phyloP scores from a whole-genome alignment of 2,888 invertebrate species.

The Agrotis exclamationis region DNA sequence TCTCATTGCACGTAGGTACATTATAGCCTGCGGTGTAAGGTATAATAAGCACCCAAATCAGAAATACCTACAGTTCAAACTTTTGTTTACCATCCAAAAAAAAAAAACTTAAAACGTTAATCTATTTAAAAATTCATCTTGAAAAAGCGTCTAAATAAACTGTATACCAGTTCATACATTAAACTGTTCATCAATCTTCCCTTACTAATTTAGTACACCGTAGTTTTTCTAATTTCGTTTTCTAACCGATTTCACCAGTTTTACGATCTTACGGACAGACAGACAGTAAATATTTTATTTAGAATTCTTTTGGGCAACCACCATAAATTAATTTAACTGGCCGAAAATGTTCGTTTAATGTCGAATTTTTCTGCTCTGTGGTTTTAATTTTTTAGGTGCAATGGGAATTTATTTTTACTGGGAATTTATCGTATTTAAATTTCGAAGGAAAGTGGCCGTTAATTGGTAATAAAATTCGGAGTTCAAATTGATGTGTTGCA shows the following conservation, averaged over 20 bases:
- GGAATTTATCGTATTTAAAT: slow-evolving; percentile 30
- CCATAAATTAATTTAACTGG: slow-evolving; percentile 60
- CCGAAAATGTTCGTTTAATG: slow-evolving; percentile 33
- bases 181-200: slow-evolving; percentile 43
- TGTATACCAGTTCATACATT: not conserved
- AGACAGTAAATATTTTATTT: slow-evolving; percentile 61
- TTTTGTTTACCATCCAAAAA: slow-evolving; percentile 4
- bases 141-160: slow-evolving; percentile 24
- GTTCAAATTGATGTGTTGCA: not conserved
- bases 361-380: slow-evolving; percentile 20
- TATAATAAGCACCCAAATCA: not conserved
- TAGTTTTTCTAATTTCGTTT: slow-evolving; percentile 54
- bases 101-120: not conserved
- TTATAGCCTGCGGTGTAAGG: not conserved
- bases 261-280: slow-evolving; percentile 56
- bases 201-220: slow-evolving; percentile 33
- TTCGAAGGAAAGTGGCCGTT: not conserved
- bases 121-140: slow-evolving; percentile 12
- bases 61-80: not conserved
- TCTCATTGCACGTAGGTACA: no score
- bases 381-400: slow-evolving; percentile 9
- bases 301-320: slow-evolving; percentile 50
- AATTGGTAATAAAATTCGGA: slow-evolving; percentile 23
- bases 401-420: slow-evolving; percentile 10
- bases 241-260: slow-evolving; percentile 32